phyloP scores from a whole-genome alignment of 2,113 vertebrate species.

The Chascanopsetta lugubris region DNA sequence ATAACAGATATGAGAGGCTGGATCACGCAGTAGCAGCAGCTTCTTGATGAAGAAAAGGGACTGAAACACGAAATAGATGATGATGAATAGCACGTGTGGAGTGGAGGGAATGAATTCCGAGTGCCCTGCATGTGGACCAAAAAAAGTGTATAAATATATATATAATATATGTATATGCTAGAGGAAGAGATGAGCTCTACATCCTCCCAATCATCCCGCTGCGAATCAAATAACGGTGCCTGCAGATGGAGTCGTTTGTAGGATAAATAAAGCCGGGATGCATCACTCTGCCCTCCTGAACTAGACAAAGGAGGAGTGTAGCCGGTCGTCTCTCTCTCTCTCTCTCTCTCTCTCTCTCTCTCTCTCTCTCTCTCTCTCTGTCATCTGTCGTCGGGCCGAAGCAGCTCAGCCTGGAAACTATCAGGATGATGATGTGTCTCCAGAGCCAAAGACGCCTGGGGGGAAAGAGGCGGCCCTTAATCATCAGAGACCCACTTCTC shows the following conservation, averaged over 20 bases:
- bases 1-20: slow-evolving; percentile 33
- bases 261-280: slow-evolving; percentile 74
- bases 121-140: background rate
- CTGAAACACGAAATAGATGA: slow-evolving; percentile 48
- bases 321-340: slow-evolving; percentile 54
- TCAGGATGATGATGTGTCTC: slow-evolving; percentile 80
- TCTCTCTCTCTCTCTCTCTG: no score
- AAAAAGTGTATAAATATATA: slow-evolving; percentile 34
- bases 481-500: slow-evolving; percentile 78
- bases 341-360: no score
- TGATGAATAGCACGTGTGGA: slow-evolving; percentile 56
- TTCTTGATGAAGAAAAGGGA: slow-evolving; percentile 61
- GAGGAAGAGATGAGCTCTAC: slow-evolving; percentile 45
- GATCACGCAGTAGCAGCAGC: slow-evolving; percentile 21
- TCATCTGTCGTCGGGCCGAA: slow-evolving; percentile 69
- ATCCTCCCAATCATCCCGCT: slow-evolving; percentile 63
- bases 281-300: slow-evolving; percentile 62
- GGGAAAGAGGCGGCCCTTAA: slow-evolving; percentile 75
- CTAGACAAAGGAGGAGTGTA: slow-evolving; percentile 61
- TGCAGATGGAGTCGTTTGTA: slow-evolving; percentile 69
- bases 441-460: slow-evolving; percentile 63
- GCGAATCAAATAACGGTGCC: slow-evolving; percentile 69
- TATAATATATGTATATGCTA: no score
- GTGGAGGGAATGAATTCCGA: slow-evolving; percentile 59
- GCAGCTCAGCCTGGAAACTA: slow-evolving; percentile 69